These are phyloP conservation scores for Folsomia candida DNA, from an alignment of 2,888 invertebrate genomes.

Conservation along the genomic window DNA sequence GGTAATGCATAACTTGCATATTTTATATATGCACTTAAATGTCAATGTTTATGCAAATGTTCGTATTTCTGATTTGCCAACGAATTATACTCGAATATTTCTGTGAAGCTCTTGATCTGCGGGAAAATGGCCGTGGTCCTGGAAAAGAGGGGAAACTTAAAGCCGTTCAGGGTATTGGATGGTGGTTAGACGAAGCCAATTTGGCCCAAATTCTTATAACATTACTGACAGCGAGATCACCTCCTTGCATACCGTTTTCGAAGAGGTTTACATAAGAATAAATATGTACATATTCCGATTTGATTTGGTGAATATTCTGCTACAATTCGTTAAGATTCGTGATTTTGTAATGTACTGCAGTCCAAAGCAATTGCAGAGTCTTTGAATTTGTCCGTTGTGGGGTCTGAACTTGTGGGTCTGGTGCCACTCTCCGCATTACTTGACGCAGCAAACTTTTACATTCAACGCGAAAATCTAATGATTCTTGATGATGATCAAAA, in stretches of 20 bases:
- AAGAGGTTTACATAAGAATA: conserved; percentile 53
- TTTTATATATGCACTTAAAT: too few relatives aligned
- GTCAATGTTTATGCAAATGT: too few relatives aligned
- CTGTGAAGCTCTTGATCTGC: conserved; percentile 56
- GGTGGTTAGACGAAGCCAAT: conserved; percentile 60
- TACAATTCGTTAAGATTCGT: neutral
- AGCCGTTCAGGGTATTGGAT: conserved; percentile 60
- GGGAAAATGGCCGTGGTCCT: conserved; percentile 59
- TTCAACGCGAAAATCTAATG: conserved; percentile 56
- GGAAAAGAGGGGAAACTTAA: conserved; percentile 57
- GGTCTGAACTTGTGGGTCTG: conserved; percentile 58
- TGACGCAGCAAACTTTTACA: conserved; percentile 58
- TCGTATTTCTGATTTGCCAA: too few relatives aligned
- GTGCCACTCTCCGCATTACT: conserved; percentile 58
- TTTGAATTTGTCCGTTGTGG: conserved; percentile 58
- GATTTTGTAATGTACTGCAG: conserved; percentile 40
- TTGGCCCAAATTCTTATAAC: conserved; percentile 61
- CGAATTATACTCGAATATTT: too few relatives aligned
- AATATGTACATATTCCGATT: neutral
- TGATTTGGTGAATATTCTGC: neutral
- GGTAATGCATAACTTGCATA: too few relatives aligned
- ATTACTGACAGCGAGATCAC: conserved; percentile 59
- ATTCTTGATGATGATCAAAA: conserved; percentile 61
- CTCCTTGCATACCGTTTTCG: conserved; percentile 58
- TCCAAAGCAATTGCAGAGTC: conserved; percentile 54